Percentiles rank a stretch among this genome's conserved stretches.
Evolutionary conservation across 2,113 vertebrate species (phyloP).

Genomic region (Halichoeres trimaculatus): DNA sequence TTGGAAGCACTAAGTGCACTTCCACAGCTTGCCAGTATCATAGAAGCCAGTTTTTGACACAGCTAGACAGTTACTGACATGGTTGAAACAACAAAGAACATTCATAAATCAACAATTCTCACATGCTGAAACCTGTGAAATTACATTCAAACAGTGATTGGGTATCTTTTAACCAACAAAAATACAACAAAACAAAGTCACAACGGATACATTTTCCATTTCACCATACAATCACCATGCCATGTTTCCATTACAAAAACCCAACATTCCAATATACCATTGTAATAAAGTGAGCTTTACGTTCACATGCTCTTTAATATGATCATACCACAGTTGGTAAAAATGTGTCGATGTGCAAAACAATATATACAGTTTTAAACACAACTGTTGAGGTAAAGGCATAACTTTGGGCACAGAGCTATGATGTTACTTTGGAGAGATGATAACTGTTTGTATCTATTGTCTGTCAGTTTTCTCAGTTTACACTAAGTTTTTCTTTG

Average conservation of each 20-base stretch:
- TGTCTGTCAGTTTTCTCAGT: constrained; percentile 16
- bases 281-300: constrained; percentile 2
- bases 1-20: constrained; percentile 11
- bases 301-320: constrained; percentile 34
- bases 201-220: constrained; percentile 10
- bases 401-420: constrained; percentile 43
- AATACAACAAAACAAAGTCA: constrained; percentile 17
- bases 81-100: constrained; percentile 44
- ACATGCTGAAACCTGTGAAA: constrained; percentile 50
- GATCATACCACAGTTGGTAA: constrained; percentile 21
- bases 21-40: background rate
- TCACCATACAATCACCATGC: constrained; percentile 43
- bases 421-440: background rate
- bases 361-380: constrained; percentile 31
- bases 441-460: constrained; percentile 1
- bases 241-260: constrained; percentile 19
- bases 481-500: constrained; percentile 22
- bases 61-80: constrained; percentile 5
- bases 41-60: background rate
- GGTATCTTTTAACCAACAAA: constrained; percentile 15
- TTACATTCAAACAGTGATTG: constrained; percentile 32
- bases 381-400: constrained; percentile 42
- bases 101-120: constrained; percentile 42
- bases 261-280: constrained; percentile 26
- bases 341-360: constrained; percentile 52